These are phyloP conservation scores for Rhyacophila evoluta DNA, from an alignment of 2,888 invertebrate species.

Conservation along the genomic window DNA sequence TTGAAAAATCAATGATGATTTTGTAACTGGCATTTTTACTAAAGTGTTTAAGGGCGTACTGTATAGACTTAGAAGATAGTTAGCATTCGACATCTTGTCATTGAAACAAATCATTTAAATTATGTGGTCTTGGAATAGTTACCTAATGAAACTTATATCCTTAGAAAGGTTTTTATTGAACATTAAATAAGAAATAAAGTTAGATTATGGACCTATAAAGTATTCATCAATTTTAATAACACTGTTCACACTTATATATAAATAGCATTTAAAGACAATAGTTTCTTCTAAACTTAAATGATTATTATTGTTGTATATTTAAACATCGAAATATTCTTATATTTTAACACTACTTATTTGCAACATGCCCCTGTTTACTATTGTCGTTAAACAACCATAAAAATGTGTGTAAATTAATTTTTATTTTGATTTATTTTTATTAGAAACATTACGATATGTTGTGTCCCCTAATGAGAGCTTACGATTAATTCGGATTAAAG, in stretches of 20 bases:
- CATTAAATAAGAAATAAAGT: not conserved
- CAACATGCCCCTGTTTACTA: not conserved
- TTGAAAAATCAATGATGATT: slow-evolving; percentile 31
- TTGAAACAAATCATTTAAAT: not conserved
- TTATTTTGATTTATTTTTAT: not conserved
- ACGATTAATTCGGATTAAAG: not conserved
- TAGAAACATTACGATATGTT: not conserved
- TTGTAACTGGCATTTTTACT: slow-evolving; percentile 32
- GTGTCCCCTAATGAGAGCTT: not conserved
- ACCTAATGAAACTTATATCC: not conserved
- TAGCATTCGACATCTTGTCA: not conserved
- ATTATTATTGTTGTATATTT: not conserved
- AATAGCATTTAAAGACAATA: not conserved
- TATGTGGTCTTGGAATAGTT: slow-evolving; percentile 15
- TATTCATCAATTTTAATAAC: not conserved
- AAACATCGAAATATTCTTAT: not conserved
- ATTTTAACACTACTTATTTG: not conserved
- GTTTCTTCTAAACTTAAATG: not conserved
- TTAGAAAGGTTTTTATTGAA: not conserved
- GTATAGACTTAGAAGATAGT: not conserved
- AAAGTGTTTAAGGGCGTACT: not conserved
- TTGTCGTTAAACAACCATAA: not conserved
- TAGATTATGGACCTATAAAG: too few species aligned
- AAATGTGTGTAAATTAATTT: not conserved
- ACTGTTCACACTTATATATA: too few species aligned